Evolutionary conservation across 2,888 invertebrate genomes (phyloP).

Genomic region (Polyommatus icarus): DNA sequence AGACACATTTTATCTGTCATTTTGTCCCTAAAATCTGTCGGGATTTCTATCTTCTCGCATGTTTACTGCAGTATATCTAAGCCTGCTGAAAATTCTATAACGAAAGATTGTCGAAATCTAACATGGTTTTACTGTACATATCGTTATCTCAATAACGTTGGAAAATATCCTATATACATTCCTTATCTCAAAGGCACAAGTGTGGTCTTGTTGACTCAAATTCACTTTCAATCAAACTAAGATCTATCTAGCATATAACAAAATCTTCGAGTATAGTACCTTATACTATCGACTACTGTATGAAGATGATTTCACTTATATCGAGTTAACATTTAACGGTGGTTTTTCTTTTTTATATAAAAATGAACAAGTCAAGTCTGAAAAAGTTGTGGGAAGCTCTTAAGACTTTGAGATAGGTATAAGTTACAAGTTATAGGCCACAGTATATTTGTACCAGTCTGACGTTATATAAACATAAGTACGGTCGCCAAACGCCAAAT

Average conservation of each 20-base stretch:
- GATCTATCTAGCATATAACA: slow-evolving; percentile 24
- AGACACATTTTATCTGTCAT: no score
- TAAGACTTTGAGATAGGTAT: slow-evolving; percentile 20
- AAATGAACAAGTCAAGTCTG: slow-evolving; percentile 29
- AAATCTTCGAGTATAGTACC: slow-evolving; percentile 19
- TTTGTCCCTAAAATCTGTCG: no score
- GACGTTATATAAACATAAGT: neutral
- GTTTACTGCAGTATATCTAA: no score
- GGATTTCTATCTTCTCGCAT: no score
- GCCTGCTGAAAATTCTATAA: neutral
- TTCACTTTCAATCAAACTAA: slow-evolving; percentile 46
- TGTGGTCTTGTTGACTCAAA: slow-evolving; percentile 60
- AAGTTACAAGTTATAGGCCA: neutral
- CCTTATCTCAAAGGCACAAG: slow-evolving; percentile 74
- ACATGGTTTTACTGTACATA: neutral
- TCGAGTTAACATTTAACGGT: slow-evolving; percentile 16
- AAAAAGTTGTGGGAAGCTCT: slow-evolving; percentile 15
- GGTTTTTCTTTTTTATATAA: slow-evolving; percentile 27
- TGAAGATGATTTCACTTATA: slow-evolving; percentile 20
- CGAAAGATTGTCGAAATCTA: neutral
- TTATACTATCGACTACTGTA: slow-evolving; percentile 21
- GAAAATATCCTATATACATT: slow-evolving; percentile 51
- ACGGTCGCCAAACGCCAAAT: no score
- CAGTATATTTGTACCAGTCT: neutral
- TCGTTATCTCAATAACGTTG: slow-evolving; percentile 32